Base-by-base conservation (phyloP, 2,888 invertebrate species). In the Dusona sp. region DNA sequence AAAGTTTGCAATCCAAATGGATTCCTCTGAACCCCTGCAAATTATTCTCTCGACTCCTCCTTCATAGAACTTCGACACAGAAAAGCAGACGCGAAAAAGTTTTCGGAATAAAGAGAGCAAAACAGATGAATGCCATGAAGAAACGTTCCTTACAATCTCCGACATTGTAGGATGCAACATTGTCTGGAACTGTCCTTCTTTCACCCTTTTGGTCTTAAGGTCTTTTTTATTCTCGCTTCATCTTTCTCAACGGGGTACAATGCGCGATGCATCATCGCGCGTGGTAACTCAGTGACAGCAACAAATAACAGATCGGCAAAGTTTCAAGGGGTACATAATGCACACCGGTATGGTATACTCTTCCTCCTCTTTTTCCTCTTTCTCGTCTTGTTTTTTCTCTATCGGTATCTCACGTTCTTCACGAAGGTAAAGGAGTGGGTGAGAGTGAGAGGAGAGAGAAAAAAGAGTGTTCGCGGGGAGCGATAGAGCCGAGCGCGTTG, bases 231-330 rank as follows among this genome's bases (percentile, higher is more conserved):
- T 54, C 45, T 54, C 42, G 4, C 13, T 22, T 57, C 9, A 19
- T 48, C 36, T 68, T 9, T 78, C 80, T 45, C 77, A 68, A 68
- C 61, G 61, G 82, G 86, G 83, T 87, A 88, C 87, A 88, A 87
- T 88, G 79, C 79, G 84, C 86, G 85, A 89, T 90, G 89, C 89
- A 90, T 90, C 89, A 90, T 90, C 89, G 85, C 77, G 82, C 83
- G 87, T 85, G 84, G 82, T 80, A 89, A 83, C 88, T 75, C 88
- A 88, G 89, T 89, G 90, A 90, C 90, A 88, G 90, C 86, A 90
- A 90, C 89, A 88, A 90, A 90, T 90, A 90, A 89, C 89, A 86
- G 87, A 88, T 88, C 86, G 88, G 87, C 86, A 77, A 85, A 89
- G 88, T 90, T 89, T 89, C 86, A 83, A 87, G 87, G 87, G 88